These are phyloP conservation scores for Scolanthus callimorphus DNA, from an alignment of 92 coral and sea anemone species.

Conservation along the genomic window DNA sequence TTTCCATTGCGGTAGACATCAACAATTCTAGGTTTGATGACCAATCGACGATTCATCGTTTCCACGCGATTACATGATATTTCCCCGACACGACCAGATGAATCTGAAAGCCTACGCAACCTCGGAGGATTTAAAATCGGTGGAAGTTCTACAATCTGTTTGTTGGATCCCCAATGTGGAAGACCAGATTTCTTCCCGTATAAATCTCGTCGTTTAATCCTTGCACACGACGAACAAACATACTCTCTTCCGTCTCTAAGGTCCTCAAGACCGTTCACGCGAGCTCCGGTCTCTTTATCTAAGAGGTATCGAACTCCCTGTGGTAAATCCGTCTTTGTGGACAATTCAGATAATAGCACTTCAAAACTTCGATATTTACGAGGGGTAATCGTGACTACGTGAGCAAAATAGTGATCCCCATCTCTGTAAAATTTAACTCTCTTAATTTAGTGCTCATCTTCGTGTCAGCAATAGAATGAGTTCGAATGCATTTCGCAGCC, in stretches of 20 bases:
- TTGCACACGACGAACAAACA: conserved; percentile 86
- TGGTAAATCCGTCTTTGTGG: conserved; percentile 71
- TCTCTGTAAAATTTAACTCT: conserved; percentile 84
- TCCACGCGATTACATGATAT: conserved; percentile 27
- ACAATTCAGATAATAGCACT: conserved; percentile 71
- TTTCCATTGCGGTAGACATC: conserved; percentile 87
- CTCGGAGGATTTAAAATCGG: conserved; percentile 29
- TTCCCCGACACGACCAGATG: conserved; percentile 2
- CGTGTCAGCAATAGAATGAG: no score
- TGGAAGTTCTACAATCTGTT: conserved; percentile 50
- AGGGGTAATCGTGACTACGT: conserved; percentile 85
- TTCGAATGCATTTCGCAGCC: no score
- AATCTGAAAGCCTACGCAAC: conserved; percentile 8
- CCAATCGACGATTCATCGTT: no score
- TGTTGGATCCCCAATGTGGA: conserved; percentile 79
- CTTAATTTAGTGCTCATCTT: no score
- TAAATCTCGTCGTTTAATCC: conserved; percentile 63
- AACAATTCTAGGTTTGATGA: conserved; percentile 79
- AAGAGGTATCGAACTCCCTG: conserved; percentile 93
- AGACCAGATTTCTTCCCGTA: conserved; percentile 78
- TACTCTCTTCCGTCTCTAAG: conserved; percentile 92
- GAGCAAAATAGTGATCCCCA: conserved; percentile 81
- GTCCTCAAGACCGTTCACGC: conserved; percentile 73
- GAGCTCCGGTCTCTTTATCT: conserved; percentile 70
- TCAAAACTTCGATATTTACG: conserved; percentile 83